Conservation (phyloP, 2,888 invertebrate genomes). For the Ceramica pisi region DNA sequence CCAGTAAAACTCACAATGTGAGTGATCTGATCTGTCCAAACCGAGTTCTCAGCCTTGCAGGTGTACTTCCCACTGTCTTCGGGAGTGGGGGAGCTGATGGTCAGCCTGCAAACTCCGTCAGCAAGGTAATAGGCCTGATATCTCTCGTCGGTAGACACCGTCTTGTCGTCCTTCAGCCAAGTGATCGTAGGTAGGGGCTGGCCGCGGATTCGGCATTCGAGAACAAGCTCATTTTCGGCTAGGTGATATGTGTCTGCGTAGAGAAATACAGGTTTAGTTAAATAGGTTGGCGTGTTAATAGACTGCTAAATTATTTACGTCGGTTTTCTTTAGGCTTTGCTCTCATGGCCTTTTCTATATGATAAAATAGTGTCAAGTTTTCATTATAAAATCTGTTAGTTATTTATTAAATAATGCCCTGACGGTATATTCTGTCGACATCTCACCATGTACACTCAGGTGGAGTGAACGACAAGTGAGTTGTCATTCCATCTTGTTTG, state of each 20-base stretch:
- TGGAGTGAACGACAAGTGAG: too few relatives aligned
- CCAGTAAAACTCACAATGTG: slow-evolving; percentile 93
- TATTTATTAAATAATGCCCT: too few relatives aligned
- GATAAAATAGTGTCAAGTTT: too few relatives aligned
- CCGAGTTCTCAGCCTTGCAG: slow-evolving; percentile 94
- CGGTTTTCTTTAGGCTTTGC: too few relatives aligned
- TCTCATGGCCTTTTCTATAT: too few relatives aligned
- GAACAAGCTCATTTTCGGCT: slow-evolving; percentile 93
- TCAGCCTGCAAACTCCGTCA: slow-evolving; percentile 94
- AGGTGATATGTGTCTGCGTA: slow-evolving; percentile 93
- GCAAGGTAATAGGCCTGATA: slow-evolving; percentile 92
- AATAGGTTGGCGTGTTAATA: neutral
- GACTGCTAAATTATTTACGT: neutral
- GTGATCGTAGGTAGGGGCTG: slow-evolving; percentile 93
- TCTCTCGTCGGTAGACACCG: slow-evolving; percentile 90
- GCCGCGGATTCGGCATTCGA: slow-evolving; percentile 95
- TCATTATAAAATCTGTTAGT: too few relatives aligned
- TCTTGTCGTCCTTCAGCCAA: slow-evolving; percentile 94
- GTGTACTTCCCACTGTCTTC: slow-evolving; percentile 94
- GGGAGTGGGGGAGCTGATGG: slow-evolving; percentile 92
- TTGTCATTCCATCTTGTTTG: too few relatives aligned
- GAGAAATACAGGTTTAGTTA: neutral
- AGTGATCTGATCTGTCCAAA: slow-evolving; percentile 94
- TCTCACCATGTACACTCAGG: too few relatives aligned
- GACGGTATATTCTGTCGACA: too few relatives aligned